Conservation (phyloP, 1,140 invertebrate species). For the Phocides pigmalion region DNA sequence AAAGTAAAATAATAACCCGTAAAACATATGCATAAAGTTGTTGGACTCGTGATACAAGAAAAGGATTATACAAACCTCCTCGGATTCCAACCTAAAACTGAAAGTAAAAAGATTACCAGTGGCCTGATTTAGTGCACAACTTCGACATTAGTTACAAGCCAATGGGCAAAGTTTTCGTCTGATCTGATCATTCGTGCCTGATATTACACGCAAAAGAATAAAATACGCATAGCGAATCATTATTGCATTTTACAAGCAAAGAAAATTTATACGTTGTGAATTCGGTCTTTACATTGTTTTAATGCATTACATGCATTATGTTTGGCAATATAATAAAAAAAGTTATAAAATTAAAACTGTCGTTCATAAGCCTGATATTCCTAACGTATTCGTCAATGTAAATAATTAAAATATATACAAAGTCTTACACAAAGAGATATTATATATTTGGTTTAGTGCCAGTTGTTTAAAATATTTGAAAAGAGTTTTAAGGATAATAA, state of each 20-base stretch:
- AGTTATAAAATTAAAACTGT: no score
- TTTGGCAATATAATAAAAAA: no score
- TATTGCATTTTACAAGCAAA: neutral
- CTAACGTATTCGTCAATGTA: no score
- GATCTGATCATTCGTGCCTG: constrained; percentile 50
- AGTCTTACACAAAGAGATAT: no score
- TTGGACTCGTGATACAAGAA: neutral
- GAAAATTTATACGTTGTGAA: no score
- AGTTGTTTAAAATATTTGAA: no score
- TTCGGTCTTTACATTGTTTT: no score
- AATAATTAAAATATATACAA: no score
- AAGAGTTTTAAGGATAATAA: neutral
- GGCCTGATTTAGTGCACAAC: constrained; percentile 49
- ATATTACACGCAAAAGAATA: constrained; percentile 37
- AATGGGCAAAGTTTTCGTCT: constrained; percentile 50
- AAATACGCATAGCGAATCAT: neutral
- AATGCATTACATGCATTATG: no score
- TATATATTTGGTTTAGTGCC: no score
- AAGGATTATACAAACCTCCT: neutral
- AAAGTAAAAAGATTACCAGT: constrained; percentile 6
- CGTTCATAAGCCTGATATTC: no score
- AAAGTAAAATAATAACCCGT: no score
- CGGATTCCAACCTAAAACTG: neutral
- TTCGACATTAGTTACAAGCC: constrained; percentile 52
- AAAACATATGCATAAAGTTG: neutral